Conservation (phyloP, 2,113 vertebrate species). For the Hydrochoerus hydrochaeris region DNA sequence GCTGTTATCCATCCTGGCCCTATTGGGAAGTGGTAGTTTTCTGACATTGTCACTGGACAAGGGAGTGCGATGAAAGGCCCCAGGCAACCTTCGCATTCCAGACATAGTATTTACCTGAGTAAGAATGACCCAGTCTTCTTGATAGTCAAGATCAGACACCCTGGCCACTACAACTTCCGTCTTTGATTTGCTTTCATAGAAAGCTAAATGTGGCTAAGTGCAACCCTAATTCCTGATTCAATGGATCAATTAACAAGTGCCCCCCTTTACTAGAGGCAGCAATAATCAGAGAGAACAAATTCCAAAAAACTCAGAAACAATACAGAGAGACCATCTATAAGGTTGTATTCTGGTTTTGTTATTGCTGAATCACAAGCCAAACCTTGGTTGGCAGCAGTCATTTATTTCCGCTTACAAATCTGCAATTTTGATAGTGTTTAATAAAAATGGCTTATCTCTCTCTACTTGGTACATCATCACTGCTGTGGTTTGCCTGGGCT, state of each 20-base stretch:
- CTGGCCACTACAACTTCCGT: neutral
- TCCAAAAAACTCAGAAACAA: neutral
- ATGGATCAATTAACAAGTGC: neutral
- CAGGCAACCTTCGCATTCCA: neutral
- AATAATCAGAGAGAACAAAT: neutral
- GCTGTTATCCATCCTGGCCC: neutral
- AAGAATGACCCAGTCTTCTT: neutral
- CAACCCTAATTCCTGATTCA: neutral
- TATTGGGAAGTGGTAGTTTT: neutral
- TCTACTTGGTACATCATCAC: neutral
- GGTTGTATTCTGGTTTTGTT: neutral
- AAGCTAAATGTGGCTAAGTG: neutral
- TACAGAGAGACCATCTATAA: neutral
- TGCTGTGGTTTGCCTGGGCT: neutral
- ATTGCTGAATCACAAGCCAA: neutral
- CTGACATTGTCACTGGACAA: neutral
- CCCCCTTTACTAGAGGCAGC: neutral
- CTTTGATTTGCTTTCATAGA: neutral
- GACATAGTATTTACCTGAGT: neutral
- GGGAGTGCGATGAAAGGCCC: neutral
- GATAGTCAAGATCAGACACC: neutral
- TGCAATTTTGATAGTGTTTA: neutral
- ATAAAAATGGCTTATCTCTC: neutral
- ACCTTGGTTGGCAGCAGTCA: neutral
- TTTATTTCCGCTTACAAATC: neutral